Evolutionary conservation across 2,113 vertebrate genomes (phyloP), one percentile per base, ranked within the genome.

Genomic region (Phalacrocorax brasilianus): DNA sequence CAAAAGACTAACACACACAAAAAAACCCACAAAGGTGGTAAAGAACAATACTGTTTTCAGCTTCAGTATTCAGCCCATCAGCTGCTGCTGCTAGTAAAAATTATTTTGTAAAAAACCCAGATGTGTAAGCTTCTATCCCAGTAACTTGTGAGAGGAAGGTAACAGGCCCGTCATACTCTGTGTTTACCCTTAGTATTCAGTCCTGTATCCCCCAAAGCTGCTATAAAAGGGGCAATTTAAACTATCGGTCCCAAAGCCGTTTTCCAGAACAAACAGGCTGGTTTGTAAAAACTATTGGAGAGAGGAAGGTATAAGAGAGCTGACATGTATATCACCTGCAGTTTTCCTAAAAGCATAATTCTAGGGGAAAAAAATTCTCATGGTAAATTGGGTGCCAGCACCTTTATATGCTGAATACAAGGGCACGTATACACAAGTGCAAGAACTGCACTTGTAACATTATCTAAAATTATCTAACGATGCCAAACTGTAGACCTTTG

Each of bases 341-440:
- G 13, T 5, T 77, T 71, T 35, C 47, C 65, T 63, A 7, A 32
- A 85, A 75, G 32, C 19, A 14, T 12, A 85, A 85, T 50, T 71
- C 61, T 24, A 35, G 16, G 14, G 11, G 1, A 1, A 56, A 78
- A 26, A 56, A 67, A 23, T 4, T 45, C 67, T 55, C 14, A 12
- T 0, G 23, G 21, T 40, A 35, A 74, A 58, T 14, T 27, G 8
- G 33, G 35, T 56, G 70, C 35, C 45, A 35, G 33, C 9, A 44
- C 30, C 73, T 70, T 53, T 10, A 70, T 6, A 7, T 77, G 45
- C 21, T 44, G 38, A 88, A 35, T 11, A 33, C 16, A 71, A 49
- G 12, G 5, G 35, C 6, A 5, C 8, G 28, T 4, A 26, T 1
- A 23, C 6, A 24, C 6, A 42, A 67, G 59, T 3, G 30, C 4